Evolutionary conservation across 2,888 invertebrate species (phyloP), one percentile per base, ranked within the genome.

Genomic region (Thysanoteuthis rhombus): DNA sequence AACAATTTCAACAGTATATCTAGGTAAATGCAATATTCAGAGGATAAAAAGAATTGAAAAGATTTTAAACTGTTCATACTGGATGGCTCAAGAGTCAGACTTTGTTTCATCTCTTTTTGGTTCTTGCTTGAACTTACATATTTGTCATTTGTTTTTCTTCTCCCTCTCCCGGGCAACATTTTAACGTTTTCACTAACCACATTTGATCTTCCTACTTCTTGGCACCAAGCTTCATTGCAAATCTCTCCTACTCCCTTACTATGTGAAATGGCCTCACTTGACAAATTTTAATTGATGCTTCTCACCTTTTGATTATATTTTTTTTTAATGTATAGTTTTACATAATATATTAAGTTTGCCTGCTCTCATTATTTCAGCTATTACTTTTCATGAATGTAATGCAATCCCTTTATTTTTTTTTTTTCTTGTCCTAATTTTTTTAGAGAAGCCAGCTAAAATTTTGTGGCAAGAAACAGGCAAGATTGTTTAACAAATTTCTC

Each of bases 401-500:
- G 36, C 16, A 75, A 75, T 75, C 75, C 75, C n/a, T 75, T 58
- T 42, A 42, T 6, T 12, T 42, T 12, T 42, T 42, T 4, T 42
- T 4, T 32, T 36, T 75, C n/a, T 75, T n/a, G n/a, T 75, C 75
- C 75, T 75, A 75, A 75, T 75, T 75, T 58, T 58, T 75, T n/a
- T 45, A 92, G 92, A 40, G 92, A 92, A 92, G 92, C 39, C 92
- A 92, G 92, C 22, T n/a, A 42, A 92, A n/a, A 40, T 45, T 39
- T 4, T 45, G 28, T 45, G 92, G 92, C 92, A 92, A 40, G 40
- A 45, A 25, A 92, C 19, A 92, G 92, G 92, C 92, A 92, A 92
- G 92, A 92, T 92, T n/a, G n/a, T 92, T 90, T 92, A 92, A 92
- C 40, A 19, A 92, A n/a, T 92, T 45, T 42, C 45, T 92, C 39